Evolutionary conservation across 2,888 invertebrate genomes (phyloP).

Genomic region (Rhimphoctona megacephalus): DNA sequence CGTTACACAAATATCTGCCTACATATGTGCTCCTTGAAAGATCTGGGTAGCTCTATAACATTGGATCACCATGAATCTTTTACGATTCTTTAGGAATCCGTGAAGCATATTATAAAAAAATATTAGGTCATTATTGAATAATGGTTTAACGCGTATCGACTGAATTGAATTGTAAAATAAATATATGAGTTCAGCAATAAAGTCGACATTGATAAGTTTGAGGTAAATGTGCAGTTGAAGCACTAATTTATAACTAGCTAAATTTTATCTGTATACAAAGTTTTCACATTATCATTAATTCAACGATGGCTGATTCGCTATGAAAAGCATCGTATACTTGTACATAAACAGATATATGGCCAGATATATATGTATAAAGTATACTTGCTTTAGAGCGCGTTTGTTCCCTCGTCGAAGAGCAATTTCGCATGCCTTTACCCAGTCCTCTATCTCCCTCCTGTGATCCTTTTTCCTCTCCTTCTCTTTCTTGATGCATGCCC

Average conservation of each 20-base stretch:
- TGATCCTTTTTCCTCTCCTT: not conserved
- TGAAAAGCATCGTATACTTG: conserved; percentile 9
- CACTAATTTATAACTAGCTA: not conserved
- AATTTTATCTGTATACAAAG: not conserved
- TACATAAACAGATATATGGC: not conserved
- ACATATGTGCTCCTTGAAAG: not conserved
- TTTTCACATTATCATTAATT: not conserved
- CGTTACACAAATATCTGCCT: not conserved
- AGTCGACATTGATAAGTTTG: not conserved
- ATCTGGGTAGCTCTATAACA: not conserved
- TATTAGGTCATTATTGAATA: not conserved
- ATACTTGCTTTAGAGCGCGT: conserved; percentile 27
- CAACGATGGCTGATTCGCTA: not conserved
- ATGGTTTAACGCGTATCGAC: not conserved
- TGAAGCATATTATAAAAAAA: not conserved
- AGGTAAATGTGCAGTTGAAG: not conserved
- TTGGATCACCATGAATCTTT: not conserved
- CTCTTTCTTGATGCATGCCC: conserved; percentile 30
- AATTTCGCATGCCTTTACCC: conserved; percentile 64
- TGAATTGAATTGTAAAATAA: not conserved
- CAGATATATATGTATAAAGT: not conserved
- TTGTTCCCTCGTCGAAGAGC: conserved; percentile 61
- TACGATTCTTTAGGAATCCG: not conserved
- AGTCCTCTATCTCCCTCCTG: conserved; percentile 1
- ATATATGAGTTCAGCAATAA: not conserved